Evolutionary conservation across 2,113 vertebrate species (phyloP), one percentile per base, ranked within the genome.

Genomic region (Elaphurus davidianus): DNA sequence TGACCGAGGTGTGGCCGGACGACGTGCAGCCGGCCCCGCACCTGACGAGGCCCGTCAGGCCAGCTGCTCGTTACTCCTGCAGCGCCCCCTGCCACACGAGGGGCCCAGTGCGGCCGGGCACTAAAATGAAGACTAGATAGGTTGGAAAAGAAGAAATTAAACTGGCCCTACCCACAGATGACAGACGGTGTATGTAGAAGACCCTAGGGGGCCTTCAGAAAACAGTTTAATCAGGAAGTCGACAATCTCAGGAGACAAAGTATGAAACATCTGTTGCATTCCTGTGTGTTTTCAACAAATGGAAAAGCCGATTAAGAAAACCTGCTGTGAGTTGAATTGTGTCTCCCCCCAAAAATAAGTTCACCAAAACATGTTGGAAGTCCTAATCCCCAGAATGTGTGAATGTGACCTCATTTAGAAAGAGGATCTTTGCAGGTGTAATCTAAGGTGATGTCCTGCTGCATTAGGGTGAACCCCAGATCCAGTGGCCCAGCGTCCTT

Each of bases 21-120:
- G 7, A 1, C 64, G 17, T 7, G 17, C 0, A 7, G 43, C 12
- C 25, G 9, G 0, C 45, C 1, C 45, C 13, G 15, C 28, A 13
- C 23, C 0, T n/a, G 54, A 15, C 0, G 2, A 4, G 14, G 4
- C n/a, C 52, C 50, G 0, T 3, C 47, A 27, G 10, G 21, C 59
- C 15, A 55, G 30, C 28, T 57, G 15, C 47, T 23, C 5, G 1
- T 16, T 16, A 10, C 0, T 1, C 13, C 83, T 30, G 67, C 25
- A 30, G 3, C 13, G 16, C 45, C 13, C 6, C 45, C 12, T 16
- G 15, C 27, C 43, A 33, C 28, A 27, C 45, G 57, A 43, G 28
- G 30, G 6, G 7, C 25, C 55, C 25, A 40, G 71, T 11, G 52
- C 78, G 50, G 3, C 8, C 28, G 14, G 30, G 16, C 12, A 16